These are phyloP conservation scores for Danio tinwini DNA, from an alignment of 2,797 vertebrate genomes.

Conservation along the genomic window DNA sequence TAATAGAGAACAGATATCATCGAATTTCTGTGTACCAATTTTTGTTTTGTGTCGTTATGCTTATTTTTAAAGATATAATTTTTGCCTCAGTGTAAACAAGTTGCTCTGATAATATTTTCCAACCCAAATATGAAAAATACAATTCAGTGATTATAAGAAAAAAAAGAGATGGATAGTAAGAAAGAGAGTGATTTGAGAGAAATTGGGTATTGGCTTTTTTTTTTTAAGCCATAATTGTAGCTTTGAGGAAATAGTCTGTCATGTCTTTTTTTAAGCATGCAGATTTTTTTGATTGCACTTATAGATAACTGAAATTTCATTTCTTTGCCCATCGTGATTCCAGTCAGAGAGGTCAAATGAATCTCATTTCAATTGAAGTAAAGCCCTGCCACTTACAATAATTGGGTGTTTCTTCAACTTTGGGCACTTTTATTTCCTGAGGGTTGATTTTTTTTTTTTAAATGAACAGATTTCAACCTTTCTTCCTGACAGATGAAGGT, in stretches of 20 bases:
- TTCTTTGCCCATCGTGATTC: conserved; percentile 5
- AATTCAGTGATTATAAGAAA: conserved; percentile 53
- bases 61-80: conserved; percentile 64
- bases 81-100: conserved; percentile 76
- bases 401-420: conserved; percentile 4
- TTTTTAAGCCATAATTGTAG: conserved; percentile 10
- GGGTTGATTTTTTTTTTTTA: conserved; percentile 1
- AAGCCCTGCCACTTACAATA: conserved; percentile 10
- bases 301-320: conserved; percentile 2
- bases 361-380: conserved; percentile 2
- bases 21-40: conserved; percentile 95
- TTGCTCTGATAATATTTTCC: conserved; percentile 71
- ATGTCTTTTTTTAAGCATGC: conserved; percentile 50
- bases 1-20: conserved; percentile 98
- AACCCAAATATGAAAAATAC: conserved; percentile 64
- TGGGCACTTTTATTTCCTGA: background rate
- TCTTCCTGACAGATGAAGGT: background rate
- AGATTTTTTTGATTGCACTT: background rate
- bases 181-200: conserved; percentile 71
- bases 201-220: conserved; percentile 75
- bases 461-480: background rate
- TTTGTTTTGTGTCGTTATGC: conserved; percentile 63
- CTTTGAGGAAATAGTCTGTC: conserved; percentile 50
- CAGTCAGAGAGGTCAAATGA: conserved; percentile 13
- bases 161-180: conserved; percentile 54